Evolutionary conservation across 2,113 vertebrate species (phyloP).

Genomic region (Ginglymostoma cirratum): DNA sequence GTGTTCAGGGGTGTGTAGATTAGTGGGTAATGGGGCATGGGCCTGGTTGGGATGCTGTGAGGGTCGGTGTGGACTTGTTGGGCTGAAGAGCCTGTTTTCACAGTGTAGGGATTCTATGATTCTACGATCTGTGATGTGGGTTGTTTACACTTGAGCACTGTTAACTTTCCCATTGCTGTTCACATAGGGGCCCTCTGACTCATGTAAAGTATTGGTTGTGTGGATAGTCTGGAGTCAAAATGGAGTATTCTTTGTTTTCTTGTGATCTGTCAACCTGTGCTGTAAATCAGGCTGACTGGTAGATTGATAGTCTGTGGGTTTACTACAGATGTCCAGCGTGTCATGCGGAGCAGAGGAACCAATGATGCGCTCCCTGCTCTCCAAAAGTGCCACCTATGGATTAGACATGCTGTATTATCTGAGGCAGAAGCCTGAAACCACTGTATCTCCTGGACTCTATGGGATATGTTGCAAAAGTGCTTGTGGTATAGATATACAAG

Average conservation of each 20-base stretch:
- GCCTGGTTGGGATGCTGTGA: no score
- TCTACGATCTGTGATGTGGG: neutral
- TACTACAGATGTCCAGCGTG: no score
- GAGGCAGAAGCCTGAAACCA: no score
- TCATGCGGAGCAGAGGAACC: neutral
- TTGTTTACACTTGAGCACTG: neutral
- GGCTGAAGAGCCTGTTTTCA: no score
- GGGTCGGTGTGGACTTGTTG: no score
- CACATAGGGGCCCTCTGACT: neutral
- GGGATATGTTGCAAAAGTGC: neutral
- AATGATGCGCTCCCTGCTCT: neutral
- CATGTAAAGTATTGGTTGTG: neutral
- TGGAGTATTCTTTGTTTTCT: neutral
- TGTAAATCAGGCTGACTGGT: neutral
- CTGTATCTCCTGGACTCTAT: neutral
- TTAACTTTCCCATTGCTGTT: neutral
- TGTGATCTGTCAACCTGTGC: neutral
- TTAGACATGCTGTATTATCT: neutral
- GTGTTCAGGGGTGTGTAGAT: no score
- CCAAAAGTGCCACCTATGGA: neutral
- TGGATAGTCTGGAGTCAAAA: neutral
- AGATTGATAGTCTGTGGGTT: no score
- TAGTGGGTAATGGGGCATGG: no score
- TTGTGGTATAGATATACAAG: neutral
- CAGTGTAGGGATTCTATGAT: no score